These are phyloP conservation scores for Drosophila erecta DNA, from an alignment of 1,140 invertebrate genomes.

Conservation along the genomic window DNA sequence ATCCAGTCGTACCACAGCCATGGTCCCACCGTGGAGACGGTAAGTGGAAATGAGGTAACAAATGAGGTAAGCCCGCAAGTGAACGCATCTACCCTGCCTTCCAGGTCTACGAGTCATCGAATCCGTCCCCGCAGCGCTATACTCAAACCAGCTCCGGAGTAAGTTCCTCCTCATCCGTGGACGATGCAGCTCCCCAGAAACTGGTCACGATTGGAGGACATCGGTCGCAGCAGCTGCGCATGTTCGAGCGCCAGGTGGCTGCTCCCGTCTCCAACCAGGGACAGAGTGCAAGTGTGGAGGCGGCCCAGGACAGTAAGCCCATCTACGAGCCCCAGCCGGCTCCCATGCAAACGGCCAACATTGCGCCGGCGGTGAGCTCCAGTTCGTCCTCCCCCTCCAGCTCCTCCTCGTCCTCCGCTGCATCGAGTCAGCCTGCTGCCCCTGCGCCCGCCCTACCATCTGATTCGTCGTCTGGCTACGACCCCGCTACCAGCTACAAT, in stretches of 20 bases:
- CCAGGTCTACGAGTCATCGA: conserved; percentile 75
- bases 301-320: conserved; percentile 55
- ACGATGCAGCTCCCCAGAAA: conserved; percentile 38
- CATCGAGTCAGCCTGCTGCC: conserved; percentile 4
- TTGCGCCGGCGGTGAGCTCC: conserved; percentile 21
- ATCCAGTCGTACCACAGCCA: conserved; percentile 80
- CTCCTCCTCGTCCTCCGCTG: conserved; percentile 7
- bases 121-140: conserved; percentile 67
- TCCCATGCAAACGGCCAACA: conserved; percentile 18
- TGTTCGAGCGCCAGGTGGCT: conserved; percentile 77
- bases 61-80: background rate
- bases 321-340: conserved; percentile 56
- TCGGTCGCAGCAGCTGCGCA: conserved; percentile 59
- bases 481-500: conserved; percentile 57
- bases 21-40: conserved; percentile 79
- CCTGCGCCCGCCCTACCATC: conserved; percentile 22
- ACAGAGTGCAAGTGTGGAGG: conserved; percentile 60
- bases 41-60: conserved; percentile 33
- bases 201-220: conserved; percentile 48
- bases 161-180: conserved; percentile 21
- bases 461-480: conserved; percentile 39
- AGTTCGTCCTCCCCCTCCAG: conserved; percentile 20
- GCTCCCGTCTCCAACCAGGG: conserved; percentile 44
- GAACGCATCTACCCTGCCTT: background rate
- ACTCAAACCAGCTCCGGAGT: conserved; percentile 48